Evolutionary conservation across 2,888 invertebrate species (phyloP).

Genomic region (Eudasyphora cyanicolor): DNA sequence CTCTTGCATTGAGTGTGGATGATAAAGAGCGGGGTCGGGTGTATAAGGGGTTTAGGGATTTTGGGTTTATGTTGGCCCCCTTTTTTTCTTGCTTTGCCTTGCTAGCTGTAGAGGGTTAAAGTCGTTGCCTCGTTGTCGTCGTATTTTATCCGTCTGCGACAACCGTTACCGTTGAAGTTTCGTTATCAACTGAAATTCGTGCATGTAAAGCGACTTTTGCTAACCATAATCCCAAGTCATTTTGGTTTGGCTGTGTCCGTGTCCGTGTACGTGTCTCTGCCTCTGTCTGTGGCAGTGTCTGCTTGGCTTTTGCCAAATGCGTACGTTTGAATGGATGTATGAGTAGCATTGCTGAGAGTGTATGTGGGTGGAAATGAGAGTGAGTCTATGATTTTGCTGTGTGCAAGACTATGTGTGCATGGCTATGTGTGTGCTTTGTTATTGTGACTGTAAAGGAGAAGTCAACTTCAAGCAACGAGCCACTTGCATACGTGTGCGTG

Average conservation of each 20-base stretch:
- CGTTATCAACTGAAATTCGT: conserved; percentile 57
- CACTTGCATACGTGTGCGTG: not conserved
- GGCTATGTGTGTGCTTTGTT: conserved; percentile 29
- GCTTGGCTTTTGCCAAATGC: not conserved
- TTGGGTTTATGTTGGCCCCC: not conserved
- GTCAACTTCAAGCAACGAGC: not conserved
- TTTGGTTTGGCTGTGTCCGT: no score
- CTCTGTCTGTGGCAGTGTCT: no score
- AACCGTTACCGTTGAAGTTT: conserved; percentile 53
- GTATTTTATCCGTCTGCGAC: conserved; percentile 35
- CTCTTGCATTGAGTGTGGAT: not conserved
- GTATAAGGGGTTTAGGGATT: no score
- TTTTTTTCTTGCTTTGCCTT: not conserved
- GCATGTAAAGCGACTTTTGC: conserved; percentile 19
- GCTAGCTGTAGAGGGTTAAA: no score
- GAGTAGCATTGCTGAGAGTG: not conserved
- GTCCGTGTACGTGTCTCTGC: no score
- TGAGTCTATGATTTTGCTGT: conserved; percentile 9
- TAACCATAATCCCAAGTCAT: conserved; percentile 18
- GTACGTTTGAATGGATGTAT: not conserved
- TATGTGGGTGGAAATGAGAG: no score
- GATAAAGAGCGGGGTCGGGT: no score
- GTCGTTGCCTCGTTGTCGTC: not conserved
- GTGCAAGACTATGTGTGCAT: not conserved
- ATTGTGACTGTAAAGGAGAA: conserved; percentile 22